Conservation (phyloP, 1,140 invertebrate species). For the Philotrypesis tridentata region DNA sequence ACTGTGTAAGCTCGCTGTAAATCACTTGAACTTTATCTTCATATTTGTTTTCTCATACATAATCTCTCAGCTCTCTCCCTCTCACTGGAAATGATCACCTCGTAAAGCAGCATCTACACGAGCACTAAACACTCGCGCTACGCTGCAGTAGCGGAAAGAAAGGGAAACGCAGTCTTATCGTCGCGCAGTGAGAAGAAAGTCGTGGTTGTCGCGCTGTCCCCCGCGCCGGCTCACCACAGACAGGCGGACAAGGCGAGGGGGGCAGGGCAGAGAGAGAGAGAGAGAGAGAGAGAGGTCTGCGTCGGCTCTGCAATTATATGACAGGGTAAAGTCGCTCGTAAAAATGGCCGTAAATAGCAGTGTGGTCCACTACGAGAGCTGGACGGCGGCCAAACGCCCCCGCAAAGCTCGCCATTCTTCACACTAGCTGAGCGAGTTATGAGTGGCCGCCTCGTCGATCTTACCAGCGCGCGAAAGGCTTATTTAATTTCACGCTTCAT, state of each 20-base stretch:
- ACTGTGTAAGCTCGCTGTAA: neutral
- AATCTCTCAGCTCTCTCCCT: neutral
- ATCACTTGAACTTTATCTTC: neutral
- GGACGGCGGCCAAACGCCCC: constrained; percentile 60
- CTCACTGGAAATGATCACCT: neutral
- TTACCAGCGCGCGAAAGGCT: constrained; percentile 41
- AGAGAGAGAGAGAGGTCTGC: neutral
- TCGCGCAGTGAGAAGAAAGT: constrained; percentile 40
- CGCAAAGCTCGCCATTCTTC: neutral
- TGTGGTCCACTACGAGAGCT: constrained; percentile 42
- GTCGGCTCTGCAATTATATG: constrained; percentile 63
- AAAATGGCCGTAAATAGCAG: constrained; percentile 67
- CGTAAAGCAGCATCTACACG: neutral
- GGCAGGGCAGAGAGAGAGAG: too few relatives aligned
- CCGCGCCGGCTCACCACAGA: too few relatives aligned
- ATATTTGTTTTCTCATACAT: neutral
- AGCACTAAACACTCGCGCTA: neutral
- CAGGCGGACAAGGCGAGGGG: too few relatives aligned
- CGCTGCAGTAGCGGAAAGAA: too few relatives aligned
- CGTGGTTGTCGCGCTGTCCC: too few relatives aligned
- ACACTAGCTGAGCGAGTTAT: constrained; percentile 47
- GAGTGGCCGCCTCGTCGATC: constrained; percentile 46
- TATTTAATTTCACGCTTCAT: constrained; percentile 32
- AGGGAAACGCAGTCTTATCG: neutral
- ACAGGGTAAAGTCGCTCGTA: constrained; percentile 56